Conservation (phyloP, 2,797 vertebrate genomes). For the Huso huso region DNA sequence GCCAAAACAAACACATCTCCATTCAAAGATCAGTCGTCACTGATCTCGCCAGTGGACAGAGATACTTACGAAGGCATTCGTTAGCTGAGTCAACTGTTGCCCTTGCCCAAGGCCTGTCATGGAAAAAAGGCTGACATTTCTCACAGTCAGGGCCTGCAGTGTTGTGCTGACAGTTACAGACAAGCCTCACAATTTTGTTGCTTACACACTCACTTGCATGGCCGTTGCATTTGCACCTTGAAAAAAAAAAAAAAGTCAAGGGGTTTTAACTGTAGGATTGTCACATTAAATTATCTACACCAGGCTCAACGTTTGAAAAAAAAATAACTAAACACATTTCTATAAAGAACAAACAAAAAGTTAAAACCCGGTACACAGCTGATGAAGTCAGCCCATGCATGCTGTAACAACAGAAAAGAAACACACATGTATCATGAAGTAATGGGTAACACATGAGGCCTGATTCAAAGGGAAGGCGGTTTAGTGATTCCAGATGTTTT, state of each 20-base stretch:
- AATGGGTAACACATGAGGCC: background rate
- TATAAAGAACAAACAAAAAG: slow-evolving; percentile 37
- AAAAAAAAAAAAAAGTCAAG: slow-evolving; percentile 9
- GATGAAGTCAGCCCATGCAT: too few relatives aligned
- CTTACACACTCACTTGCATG: slow-evolving; percentile 71
- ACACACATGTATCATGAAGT: background rate
- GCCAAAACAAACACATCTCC: background rate
- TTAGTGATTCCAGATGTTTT: slow-evolving; percentile 8
- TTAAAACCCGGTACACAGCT: too few relatives aligned
- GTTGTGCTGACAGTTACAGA: slow-evolving; percentile 77
- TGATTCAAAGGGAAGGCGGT: background rate
- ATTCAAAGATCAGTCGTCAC: background rate
- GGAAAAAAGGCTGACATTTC: slow-evolving; percentile 76
- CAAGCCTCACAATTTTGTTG: slow-evolving; percentile 42
- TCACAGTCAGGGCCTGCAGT: slow-evolving; percentile 76
- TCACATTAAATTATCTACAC: slow-evolving; percentile 35
- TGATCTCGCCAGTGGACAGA: rapidly evolving
- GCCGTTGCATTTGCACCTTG: slow-evolving; percentile 86
- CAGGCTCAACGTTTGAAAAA: background rate
- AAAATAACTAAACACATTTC: slow-evolving; percentile 27
- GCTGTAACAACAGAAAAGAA: too few relatives aligned
- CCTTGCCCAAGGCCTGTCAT: slow-evolving; percentile 82
- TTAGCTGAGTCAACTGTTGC: slow-evolving; percentile 74
- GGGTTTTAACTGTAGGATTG: slow-evolving; percentile 35
- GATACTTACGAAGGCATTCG: slow-evolving; percentile 81